phyloP scores from a whole-genome alignment of 2,113 vertebrate genomes.

The Etheostoma cragini region DNA sequence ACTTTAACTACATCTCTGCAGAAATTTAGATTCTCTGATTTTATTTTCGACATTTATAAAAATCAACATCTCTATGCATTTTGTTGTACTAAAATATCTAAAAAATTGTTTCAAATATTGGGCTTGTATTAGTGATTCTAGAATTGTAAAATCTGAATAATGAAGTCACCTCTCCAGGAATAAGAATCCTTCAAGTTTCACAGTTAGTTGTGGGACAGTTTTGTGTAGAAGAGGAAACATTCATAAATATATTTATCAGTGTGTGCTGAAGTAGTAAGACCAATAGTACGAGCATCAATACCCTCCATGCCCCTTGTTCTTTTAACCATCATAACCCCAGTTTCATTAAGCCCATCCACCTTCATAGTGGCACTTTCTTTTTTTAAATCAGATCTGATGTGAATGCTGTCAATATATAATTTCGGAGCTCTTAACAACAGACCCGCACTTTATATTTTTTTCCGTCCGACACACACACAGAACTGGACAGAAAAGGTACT shows the following conservation, averaged over 20 bases:
- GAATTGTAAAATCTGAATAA: constrained; percentile 66
- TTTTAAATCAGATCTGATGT: constrained; percentile 50
- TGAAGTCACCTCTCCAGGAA: constrained; percentile 53
- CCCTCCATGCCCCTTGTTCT: constrained; percentile 28
- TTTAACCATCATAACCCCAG: constrained; percentile 24
- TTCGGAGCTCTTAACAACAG: constrained; percentile 86
- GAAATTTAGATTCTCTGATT: constrained; percentile 31
- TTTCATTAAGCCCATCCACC: constrained; percentile 37
- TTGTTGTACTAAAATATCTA: constrained; percentile 54
- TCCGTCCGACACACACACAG: constrained; percentile 32
- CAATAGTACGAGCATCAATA: constrained; percentile 38
- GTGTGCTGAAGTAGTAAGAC: constrained; percentile 74
- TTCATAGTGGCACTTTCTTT: constrained; percentile 44
- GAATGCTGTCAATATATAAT: constrained; percentile 39
- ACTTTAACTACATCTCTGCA: constrained; percentile 57
- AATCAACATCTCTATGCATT: constrained; percentile 72
- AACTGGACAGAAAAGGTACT: constrained; percentile 60
- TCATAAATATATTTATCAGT: constrained; percentile 37
- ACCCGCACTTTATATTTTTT: constrained; percentile 93
- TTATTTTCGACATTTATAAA: constrained; percentile 46
- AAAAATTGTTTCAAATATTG: constrained; percentile 50
- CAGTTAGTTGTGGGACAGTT: constrained; percentile 36
- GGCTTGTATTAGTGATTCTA: constrained; percentile 55
- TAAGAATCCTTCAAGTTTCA: constrained; percentile 52
- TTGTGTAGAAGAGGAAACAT: constrained; percentile 51